Evolutionary conservation across 2,888 invertebrate genomes (phyloP), one percentile per base, ranked within the genome.

Genomic region (Heliconius hortense): DNA sequence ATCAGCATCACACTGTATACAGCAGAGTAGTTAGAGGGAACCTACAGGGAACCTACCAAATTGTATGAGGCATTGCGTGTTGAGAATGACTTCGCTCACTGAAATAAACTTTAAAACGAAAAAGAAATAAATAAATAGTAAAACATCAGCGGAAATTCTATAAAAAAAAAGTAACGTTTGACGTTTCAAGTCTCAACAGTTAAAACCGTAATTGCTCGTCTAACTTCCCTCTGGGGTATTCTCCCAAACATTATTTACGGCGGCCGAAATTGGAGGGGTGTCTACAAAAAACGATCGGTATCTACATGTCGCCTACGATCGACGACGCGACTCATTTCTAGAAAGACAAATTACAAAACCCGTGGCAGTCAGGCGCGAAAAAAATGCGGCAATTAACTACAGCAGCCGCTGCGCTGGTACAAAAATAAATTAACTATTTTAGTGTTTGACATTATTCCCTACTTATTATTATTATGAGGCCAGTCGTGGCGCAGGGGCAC

Each of bases 281-380:
- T 86, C 82, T 80, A 86, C 85, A 87, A 87, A 88, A 88, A 87
- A 84, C 82, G 81, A 79, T 83, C 81, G 84, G 87, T 86, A 91
- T 90, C 91, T 90, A 91, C 91, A 91, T 91, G 92, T 92, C 93
- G 84, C 89, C 87, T 87, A 89, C 89, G 89, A 90, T 88, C 91
- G 93, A 92, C 92, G 93, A 94, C 93, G 91, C 92, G 93, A 89
- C 93, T 93, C 93, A 93, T 94, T 94, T 94, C 93, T 92, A 84
- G 84, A 93, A 94, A 94, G 93, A 94, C 93, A 94, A 94, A 94
- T 94, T 91, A 93, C 93, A 83, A 89, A 90, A 92, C 90, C 90
- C 88, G 83, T 86, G 89, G 88, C 90, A 88, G 89, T 84, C 87
- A 88, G 84, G 88, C 89, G 87, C 86, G 87, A 88, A 91, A 93